Base-by-base conservation (phyloP, 1,140 invertebrate genomes). In the Schmidtea mediterranea region DNA sequence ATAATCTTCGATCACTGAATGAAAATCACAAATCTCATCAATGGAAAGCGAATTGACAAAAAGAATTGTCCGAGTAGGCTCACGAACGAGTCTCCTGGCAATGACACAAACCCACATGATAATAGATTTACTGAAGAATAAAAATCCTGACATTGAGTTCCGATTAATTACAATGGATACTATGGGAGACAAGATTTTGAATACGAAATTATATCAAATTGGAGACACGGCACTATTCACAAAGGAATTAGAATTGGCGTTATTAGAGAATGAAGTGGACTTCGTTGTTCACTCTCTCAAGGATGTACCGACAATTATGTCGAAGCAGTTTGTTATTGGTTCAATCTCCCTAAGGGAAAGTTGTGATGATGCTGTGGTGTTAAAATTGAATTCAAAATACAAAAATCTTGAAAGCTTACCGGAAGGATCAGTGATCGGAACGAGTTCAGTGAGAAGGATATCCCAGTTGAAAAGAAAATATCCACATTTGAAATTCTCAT, bases 251-350 rank as follows among this genome's bases (percentile, higher is more conserved):
- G 89, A 95, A 68, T 69, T 76, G 55, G 82, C 82, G 1, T 62
- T 94, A 32, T 72, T 75, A 51, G 74, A 74, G 51, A 72, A 75
- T 1, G 69, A 72, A 53, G 81, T 94, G 6, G 82, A 94, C 61
- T 79, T 95, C 66, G 79, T 92, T 15, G 87, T 95, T 0, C 89
- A 95, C 68, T 94, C 87, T 0, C 68, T 94, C 0, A 94, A 95
- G 71, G 89, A 94, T 68, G 67, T 95, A 49, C 86, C 87, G 0
- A 92, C 86, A 6, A 71, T 71, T 1, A 63, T 94, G 43, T 83
- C 83, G 3, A 68, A 73, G 13, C 79, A 78, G 18, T 75, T 90
- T 68, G 75, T 76, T 15, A 78, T 94, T 57, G 86, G 82, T 37
- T 82, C 82, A 56, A 76, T 94, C 49, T 73, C 79, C 56, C 70